Conservation (phyloP, 2,113 vertebrate species). For the Gallinago media region DNA sequence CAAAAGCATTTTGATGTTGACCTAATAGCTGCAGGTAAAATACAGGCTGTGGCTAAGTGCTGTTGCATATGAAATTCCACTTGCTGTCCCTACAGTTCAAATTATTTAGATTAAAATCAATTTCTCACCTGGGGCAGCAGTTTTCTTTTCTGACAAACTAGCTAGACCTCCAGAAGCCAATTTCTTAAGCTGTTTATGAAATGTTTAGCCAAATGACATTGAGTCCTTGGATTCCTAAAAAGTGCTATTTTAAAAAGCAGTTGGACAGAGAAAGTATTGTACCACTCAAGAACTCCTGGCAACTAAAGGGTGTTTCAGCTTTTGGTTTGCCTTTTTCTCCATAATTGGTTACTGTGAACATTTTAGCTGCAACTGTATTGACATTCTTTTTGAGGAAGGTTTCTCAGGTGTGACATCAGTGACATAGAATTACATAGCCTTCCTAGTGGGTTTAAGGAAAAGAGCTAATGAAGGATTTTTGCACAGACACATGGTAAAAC, state of each 20-base stretch:
- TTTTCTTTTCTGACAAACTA: not conserved
- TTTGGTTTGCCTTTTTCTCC: not conserved
- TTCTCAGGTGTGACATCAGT: not conserved
- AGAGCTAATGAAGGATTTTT: not conserved
- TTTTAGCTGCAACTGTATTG: not conserved
- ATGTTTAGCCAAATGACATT: not conserved
- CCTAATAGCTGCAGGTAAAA: not conserved
- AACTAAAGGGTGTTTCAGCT: not conserved
- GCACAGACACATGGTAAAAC: not conserved
- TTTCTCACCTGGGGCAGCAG: not conserved
- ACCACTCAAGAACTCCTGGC: not conserved
- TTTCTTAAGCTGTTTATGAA: not conserved
- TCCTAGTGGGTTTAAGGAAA: not conserved
- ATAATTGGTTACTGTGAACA: not conserved
- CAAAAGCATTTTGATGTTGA: not conserved
- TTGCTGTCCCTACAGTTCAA: not conserved
- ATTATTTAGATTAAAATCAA: not conserved
- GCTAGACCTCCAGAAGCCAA: not conserved
- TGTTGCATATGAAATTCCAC: not conserved
- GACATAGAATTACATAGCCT: not conserved
- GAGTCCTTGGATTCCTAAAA: not conserved
- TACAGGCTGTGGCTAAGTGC: rapidly evolving
- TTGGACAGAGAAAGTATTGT: not conserved
- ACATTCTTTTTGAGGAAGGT: not conserved
- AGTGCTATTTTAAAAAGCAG: rapidly evolving